Evolutionary conservation across 1,140 invertebrate genomes (phyloP), one percentile per base, ranked within the genome.

Genomic region (Conus ventricosus): DNA sequence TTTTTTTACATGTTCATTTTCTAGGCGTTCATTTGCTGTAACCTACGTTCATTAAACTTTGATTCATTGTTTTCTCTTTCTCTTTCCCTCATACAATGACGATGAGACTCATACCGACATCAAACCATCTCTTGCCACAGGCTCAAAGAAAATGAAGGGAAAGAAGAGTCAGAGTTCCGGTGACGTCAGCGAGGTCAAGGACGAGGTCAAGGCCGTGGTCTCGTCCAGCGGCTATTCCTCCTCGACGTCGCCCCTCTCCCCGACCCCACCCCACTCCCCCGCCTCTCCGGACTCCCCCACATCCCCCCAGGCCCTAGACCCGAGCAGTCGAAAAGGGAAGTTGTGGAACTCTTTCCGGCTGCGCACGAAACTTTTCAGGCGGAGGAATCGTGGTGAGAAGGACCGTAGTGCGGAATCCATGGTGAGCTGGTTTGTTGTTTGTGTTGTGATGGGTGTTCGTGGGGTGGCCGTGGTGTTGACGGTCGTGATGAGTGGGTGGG

Each of bases 151-250:
- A 57, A 78, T 87, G n/a, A 87, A 87, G 25, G 85, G 75, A 6
- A 20, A 54, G 71, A 87, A 87, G 53, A 78, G 71, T 7, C 78
- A 87, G 54, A 87, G 85, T 71, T 87, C 85, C 17, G 57, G 53
- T 57, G 85, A 87, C 85, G 85, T 87, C 85, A 87, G 85, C 78
- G 51, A 87, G 13, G 85, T 78, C 51, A 54, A 71, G 75, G 71
- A 87, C n/a, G 85, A 87, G 23, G 85, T 78, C 85, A 57, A 0
- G 15, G 39, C 51, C 71, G 63, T 11, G 20, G 54, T 53, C 17
- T 15, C 39, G 23, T 7, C 67, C 13, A 75, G 57, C 27, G 20
- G 6, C 67, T 23, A 71, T 20, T 23, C 67, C 23, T 15, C 6
- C 67, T 71, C 67, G 11, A 13, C 23, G 17, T 71, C 67, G 11